Conservation (phyloP, 1,140 invertebrate species). For the Ephestia elutella region DNA sequence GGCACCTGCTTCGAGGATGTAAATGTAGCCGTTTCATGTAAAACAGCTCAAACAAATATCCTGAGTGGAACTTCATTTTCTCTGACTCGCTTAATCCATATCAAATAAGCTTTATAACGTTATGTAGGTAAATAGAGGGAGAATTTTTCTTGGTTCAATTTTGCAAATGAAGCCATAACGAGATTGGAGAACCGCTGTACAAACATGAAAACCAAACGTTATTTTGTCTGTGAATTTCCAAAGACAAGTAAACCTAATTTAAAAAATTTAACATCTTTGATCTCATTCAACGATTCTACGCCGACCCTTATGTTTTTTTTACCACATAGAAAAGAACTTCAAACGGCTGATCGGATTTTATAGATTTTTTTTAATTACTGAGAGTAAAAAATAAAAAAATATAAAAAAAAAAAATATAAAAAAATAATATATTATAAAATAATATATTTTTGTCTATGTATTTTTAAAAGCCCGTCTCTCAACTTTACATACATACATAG, state of each 20-base stretch:
- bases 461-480: too few species aligned
- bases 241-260: not conserved
- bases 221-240: not conserved
- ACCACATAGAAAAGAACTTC: not conserved
- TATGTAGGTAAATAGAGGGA: not conserved
- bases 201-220: not conserved
- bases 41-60: constrained; percentile 28
- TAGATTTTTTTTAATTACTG: too few species aligned
- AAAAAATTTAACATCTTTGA: too few species aligned
- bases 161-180: not conserved
- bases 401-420: too few species aligned
- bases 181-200: constrained; percentile 1
- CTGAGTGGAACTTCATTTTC: constrained; percentile 24
- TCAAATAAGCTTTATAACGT: constrained; percentile 23
- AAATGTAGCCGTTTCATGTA: constrained; percentile 23
- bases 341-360: too few species aligned
- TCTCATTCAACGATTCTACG: too few species aligned
- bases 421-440: too few species aligned
- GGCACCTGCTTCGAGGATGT: constrained; percentile 12
- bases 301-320: too few species aligned
- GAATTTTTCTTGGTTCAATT: not conserved
- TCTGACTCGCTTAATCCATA: constrained; percentile 28
- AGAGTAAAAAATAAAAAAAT: too few species aligned
- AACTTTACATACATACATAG: too few species aligned
- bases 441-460: too few species aligned